phyloP scores from a whole-genome alignment of 2,797 vertebrate species.

The Fistularia tabacaria region DNA sequence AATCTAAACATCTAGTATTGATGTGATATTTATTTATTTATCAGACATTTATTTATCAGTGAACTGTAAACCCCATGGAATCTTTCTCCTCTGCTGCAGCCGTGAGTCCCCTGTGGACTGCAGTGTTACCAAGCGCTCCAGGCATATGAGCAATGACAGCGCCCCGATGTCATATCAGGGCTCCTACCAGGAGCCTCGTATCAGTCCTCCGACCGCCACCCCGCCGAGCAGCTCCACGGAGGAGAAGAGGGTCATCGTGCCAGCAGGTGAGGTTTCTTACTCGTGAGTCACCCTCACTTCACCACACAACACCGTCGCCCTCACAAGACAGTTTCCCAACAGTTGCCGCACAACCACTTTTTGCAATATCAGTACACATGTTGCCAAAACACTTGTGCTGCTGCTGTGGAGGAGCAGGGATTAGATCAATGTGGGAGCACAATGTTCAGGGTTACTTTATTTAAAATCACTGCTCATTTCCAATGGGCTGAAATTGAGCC shows the following conservation, averaged over 20 bases:
- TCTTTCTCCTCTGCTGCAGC: conserved; percentile 33
- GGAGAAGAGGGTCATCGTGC: conserved; percentile 86
- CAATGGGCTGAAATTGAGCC: too few species aligned
- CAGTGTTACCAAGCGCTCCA: conserved; percentile 72
- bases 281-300: neutral
- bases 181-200: conserved; percentile 71
- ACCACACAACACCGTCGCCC: neutral
- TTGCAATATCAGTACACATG: conserved; percentile 13
- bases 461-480: too few species aligned
- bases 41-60: too few species aligned
- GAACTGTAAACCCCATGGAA: neutral
- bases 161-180: conserved; percentile 69
- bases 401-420: too few species aligned
- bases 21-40: too few species aligned
- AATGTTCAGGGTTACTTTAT: too few species aligned
- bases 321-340: conserved; percentile 28
- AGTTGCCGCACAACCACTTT: conserved; percentile 5
- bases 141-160: conserved; percentile 76
- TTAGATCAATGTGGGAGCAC: too few species aligned
- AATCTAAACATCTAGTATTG: too few species aligned
- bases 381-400: too few species aligned
- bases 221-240: conserved; percentile 70
- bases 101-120: conserved; percentile 79
- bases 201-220: conserved; percentile 68
- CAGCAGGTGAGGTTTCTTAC: conserved; percentile 66